A percentile compares a stretch with the other conserved stretches of the same genome.
Conservation (phyloP, 23 tunicate species). For the Trididemnum miniatum region DNA sequence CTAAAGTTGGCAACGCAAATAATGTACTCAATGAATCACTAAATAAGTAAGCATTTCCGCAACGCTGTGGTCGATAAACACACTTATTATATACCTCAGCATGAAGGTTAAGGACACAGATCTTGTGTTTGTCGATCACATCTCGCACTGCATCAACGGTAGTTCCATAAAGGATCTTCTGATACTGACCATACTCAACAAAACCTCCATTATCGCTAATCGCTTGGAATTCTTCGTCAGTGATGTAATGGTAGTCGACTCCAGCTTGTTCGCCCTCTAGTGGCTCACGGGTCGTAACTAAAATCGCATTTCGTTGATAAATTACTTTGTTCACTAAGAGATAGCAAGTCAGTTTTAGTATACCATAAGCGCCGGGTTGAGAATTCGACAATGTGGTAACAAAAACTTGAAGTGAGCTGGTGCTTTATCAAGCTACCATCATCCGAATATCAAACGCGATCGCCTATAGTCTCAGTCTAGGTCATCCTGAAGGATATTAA, state of each 20-base stretch:
- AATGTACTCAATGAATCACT: neutral
- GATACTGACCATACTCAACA: constrained; percentile 84
- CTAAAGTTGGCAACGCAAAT: too few relatives aligned
- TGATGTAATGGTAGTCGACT: constrained; percentile 69
- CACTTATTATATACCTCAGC: constrained; percentile 57
- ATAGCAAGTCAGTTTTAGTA: too few relatives aligned
- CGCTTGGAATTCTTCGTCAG: constrained; percentile 54
- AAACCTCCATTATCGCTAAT: constrained; percentile 51
- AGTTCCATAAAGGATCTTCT: constrained; percentile 90
- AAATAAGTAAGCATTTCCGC: too few relatives aligned
- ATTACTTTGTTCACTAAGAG: too few relatives aligned
- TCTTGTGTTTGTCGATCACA: constrained; percentile 68
- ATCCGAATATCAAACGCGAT: too few relatives aligned
- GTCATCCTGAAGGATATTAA: too few relatives aligned
- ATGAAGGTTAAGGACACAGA: constrained; percentile 91
- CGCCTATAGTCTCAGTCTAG: too few relatives aligned
- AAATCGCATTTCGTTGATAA: too few relatives aligned
- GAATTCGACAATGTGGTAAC: too few relatives aligned
- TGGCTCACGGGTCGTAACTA: constrained; percentile 70
- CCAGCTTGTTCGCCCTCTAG: constrained; percentile 61
- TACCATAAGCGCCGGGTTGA: too few relatives aligned
- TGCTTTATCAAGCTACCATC: too few relatives aligned
- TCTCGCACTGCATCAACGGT: constrained; percentile 56
- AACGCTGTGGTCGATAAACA: neutral
- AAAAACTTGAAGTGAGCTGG: too few relatives aligned